Evolutionary conservation across 1,140 invertebrate species (phyloP).

Genomic region (Drosophila yakuba): DNA sequence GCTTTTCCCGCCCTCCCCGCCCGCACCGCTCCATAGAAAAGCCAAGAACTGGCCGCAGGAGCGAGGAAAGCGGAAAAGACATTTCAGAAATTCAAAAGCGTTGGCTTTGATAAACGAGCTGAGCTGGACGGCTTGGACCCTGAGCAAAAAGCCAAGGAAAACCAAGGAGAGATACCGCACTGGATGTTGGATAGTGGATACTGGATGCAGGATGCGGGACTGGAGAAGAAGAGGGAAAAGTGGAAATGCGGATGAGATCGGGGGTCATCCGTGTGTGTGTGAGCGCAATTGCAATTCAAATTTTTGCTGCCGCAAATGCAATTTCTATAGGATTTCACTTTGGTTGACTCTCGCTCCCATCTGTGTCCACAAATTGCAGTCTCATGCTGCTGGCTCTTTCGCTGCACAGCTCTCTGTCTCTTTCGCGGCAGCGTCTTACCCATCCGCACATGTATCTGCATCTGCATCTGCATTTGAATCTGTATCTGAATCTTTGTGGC

Average conservation of each 20-base stretch:
- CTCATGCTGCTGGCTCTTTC: conserved; percentile 15
- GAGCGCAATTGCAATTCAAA: conserved; percentile 75
- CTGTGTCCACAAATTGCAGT: conserved; percentile 50
- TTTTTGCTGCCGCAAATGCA: conserved; percentile 75
- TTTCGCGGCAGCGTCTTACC: neutral
- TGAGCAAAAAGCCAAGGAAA: conserved; percentile 23
- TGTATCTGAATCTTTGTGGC: conserved; percentile 9
- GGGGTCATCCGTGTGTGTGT: conserved; percentile 5
- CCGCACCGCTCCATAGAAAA: neutral
- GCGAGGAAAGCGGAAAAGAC: conserved; percentile 62
- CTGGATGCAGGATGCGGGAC: neutral
- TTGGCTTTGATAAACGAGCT: conserved; percentile 78
- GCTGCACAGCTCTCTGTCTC: neutral
- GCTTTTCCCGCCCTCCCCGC: neutral
- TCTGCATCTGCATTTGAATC: neutral
- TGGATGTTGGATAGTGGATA: neutral
- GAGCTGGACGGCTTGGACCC: conserved; percentile 38
- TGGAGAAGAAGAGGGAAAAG: neutral
- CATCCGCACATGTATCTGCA: conserved; percentile 5
- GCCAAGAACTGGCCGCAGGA: conserved; percentile 8
- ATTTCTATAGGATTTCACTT: conserved; percentile 74
- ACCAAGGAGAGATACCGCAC: conserved; percentile 5
- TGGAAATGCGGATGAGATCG: neutral
- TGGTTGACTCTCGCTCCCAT: conserved; percentile 44
- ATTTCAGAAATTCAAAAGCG: conserved; percentile 79